Percentiles rank a stretch among this genome's conserved stretches.
phyloP scores from a whole-genome alignment of 2,113 vertebrate species.

The Cynocephalus volans region DNA sequence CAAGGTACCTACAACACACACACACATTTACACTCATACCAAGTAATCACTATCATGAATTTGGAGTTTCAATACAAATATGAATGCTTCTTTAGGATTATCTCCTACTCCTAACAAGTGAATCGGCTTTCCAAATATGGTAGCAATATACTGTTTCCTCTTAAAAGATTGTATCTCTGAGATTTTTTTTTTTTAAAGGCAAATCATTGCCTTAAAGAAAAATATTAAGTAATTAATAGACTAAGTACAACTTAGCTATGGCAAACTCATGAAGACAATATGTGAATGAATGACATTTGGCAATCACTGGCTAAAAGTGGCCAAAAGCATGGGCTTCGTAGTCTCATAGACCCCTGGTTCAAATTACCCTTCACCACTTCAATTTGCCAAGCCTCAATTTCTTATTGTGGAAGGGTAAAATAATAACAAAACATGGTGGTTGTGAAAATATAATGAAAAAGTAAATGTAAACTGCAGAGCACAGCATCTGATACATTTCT shows the following conservation, averaged over 20 bases:
- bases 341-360: background rate
- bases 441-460: slow-evolving; percentile 21
- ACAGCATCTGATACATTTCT: background rate
- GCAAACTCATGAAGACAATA: background rate
- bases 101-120: slow-evolving; percentile 16
- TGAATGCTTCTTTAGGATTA: slow-evolving; percentile 22
- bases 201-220: slow-evolving; percentile 34
- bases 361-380: background rate
- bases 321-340: background rate
- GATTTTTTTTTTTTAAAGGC: background rate
- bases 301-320: background rate
- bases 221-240: slow-evolving; percentile 20
- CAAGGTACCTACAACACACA: background rate
- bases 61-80: background rate
- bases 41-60: background rate
- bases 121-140: slow-evolving; percentile 43
- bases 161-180: background rate
- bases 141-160: slow-evolving; percentile 8
- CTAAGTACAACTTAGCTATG: background rate
- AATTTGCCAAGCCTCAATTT: slow-evolving; percentile 12
- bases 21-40: background rate
- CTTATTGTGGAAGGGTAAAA: background rate
- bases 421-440: background rate
- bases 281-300: slow-evolving; percentile 6
- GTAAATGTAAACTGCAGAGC: background rate